A percentile compares a stretch with the other conserved stretches of the same genome.
Evolutionary conservation across 2,888 invertebrate species (phyloP).

Genomic region (Zhuqinia jingwanae): DNA sequence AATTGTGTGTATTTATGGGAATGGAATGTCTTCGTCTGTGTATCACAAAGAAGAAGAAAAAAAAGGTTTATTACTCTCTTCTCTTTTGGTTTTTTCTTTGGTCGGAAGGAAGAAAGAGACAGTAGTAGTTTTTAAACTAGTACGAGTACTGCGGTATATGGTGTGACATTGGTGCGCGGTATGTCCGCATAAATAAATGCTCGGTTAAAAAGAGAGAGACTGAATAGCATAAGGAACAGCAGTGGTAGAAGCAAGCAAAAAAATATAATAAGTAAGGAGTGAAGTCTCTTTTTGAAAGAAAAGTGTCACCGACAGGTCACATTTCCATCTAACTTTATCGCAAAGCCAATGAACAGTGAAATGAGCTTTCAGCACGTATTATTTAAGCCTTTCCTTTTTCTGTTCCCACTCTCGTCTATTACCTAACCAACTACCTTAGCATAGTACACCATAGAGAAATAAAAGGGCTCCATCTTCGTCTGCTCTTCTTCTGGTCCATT

Average conservation of each 20-base stretch:
- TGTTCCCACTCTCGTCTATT: not conserved
- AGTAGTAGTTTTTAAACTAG: slow-evolving; percentile 24
- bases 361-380: slow-evolving; percentile 77
- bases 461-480: no score
- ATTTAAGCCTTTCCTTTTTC: slow-evolving; percentile 64
- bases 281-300: slow-evolving; percentile 60
- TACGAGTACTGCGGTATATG: no score
- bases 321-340: slow-evolving; percentile 77
- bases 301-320: slow-evolving; percentile 77
- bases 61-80: slow-evolving; percentile 37
- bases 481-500: no score
- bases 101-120: slow-evolving; percentile 6
- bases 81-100: slow-evolving; percentile 2
- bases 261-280: no score
- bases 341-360: slow-evolving; percentile 77
- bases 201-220: not conserved
- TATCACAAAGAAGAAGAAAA: not conserved
- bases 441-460: no score
- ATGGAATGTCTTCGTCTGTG: slow-evolving; percentile 4
- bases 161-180: no score
- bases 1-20: not conserved
- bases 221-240: not conserved
- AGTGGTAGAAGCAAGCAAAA: not conserved
- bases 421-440: not conserved
- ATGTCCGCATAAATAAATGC: not conserved